These are phyloP conservation scores for Drosophila hamatofila DNA, from an alignment of 2,888 invertebrate species.

Conservation along the genomic window DNA sequence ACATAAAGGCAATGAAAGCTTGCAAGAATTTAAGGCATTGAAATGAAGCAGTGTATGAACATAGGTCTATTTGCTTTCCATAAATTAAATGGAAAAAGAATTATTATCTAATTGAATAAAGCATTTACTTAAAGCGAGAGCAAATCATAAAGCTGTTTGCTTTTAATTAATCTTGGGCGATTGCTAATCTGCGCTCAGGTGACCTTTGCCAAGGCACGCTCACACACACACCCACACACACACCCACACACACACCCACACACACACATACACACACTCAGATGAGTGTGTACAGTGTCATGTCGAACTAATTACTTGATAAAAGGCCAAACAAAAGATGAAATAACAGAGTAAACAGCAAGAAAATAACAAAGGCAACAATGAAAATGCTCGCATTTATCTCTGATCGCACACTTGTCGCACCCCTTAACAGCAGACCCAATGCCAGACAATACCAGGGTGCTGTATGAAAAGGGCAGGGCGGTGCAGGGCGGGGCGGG, in stretches of 20 bases:
- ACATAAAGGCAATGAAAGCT: too few relatives aligned
- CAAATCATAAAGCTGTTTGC: background rate
- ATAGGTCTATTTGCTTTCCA: too few relatives aligned
- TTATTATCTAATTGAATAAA: background rate
- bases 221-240: conserved; percentile 2
- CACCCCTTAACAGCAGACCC: conserved; percentile 14
- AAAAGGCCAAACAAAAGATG: conserved; percentile 68
- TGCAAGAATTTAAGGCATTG: too few relatives aligned
- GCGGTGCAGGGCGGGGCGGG: too few relatives aligned
- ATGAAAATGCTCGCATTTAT: conserved; percentile 55
- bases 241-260: background rate
- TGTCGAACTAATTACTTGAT: conserved; percentile 72
- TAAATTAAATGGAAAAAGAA: background rate
- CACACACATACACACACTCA: too few relatives aligned
- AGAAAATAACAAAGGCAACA: conserved; percentile 51
- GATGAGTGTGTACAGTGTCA: conserved; percentile 20
- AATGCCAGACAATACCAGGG: conserved; percentile 5
- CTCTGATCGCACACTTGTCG: conserved; percentile 68
- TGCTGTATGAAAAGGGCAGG: background rate
- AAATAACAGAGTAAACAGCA: conserved; percentile 42
- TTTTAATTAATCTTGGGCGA: conserved; percentile 25
- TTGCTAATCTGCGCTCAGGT: conserved; percentile 27
- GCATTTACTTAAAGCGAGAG: conserved; percentile 1
- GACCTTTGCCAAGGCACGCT: conserved; percentile 26
- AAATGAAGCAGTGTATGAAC: too few relatives aligned